Conservation (phyloP, 2,888 invertebrate genomes). For the Habroteleia sp. region DNA sequence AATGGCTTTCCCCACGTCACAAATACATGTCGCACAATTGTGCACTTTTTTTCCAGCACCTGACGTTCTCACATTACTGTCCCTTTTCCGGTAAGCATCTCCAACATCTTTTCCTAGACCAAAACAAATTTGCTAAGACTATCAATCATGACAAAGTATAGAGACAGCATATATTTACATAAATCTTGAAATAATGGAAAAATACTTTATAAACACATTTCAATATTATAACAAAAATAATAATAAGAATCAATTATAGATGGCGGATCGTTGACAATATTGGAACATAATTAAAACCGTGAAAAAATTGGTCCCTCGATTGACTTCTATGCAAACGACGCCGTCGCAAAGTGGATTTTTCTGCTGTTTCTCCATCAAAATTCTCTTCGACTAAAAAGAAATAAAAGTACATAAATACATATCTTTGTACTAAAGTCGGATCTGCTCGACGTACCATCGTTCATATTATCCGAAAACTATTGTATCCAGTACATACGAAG, state of each 20-base stretch:
- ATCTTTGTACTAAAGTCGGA: constrained; percentile 15
- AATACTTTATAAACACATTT: no score
- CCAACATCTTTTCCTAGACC: constrained; percentile 4
- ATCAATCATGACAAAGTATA: no score
- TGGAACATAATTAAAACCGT: no score
- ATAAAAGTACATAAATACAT: constrained; percentile 26
- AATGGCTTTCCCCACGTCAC: constrained; percentile 67
- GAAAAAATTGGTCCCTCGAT: not conserved
- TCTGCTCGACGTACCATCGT: constrained; percentile 39
- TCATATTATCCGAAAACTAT: constrained; percentile 56
- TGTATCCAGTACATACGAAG: constrained; percentile 48
- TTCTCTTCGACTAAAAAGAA: constrained; percentile 7
- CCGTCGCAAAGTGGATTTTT: constrained; percentile 7
- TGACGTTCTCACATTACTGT: constrained; percentile 43
- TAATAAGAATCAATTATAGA: no score
- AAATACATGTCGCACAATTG: constrained; percentile 69
- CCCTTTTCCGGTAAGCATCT: constrained; percentile 30
- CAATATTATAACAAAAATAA: no score
- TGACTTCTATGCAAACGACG: constrained; percentile 9
- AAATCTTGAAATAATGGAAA: no score
- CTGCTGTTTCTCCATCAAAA: not conserved
- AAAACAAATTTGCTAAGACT: constrained; percentile 3
- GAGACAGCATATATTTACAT: no score
- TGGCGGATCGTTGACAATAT: no score
- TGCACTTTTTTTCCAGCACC: constrained; percentile 19